Percentiles rank a stretch among this genome's conserved stretches.
Conservation (phyloP, 2,113 vertebrate genomes). For the Cheilinus undulatus region DNA sequence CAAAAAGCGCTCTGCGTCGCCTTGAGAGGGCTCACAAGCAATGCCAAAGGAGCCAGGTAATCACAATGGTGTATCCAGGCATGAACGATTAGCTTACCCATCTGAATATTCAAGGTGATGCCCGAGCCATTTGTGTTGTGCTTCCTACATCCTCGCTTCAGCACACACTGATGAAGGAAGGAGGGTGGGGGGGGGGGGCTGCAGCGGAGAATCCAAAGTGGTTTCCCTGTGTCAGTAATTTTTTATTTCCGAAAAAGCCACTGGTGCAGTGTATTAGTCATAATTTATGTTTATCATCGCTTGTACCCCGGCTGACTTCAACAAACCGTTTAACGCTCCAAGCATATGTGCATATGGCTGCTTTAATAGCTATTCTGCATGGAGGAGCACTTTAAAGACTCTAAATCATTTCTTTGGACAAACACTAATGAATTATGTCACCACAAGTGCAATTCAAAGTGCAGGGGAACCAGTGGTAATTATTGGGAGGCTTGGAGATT, state of each 20-base stretch:
- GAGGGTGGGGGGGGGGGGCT: conserved; percentile 86
- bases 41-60: conserved; percentile 94
- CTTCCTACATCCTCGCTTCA: conserved; percentile 94
- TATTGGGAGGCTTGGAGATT: conserved; percentile 68
- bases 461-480: conserved; percentile 74
- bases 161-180: conserved; percentile 89
- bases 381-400: conserved; percentile 90
- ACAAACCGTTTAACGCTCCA: conserved; percentile 98
- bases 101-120: conserved; percentile 97
- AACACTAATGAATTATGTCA: conserved; percentile 86
- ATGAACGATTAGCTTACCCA: conserved; percentile 94
- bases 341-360: conserved; percentile 91
- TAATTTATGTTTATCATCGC: conserved; percentile 99
- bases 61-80: conserved; percentile 93
- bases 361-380: conserved; percentile 99
- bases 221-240: conserved; percentile 97
- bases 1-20: conserved; percentile 46
- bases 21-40: conserved; percentile 79
- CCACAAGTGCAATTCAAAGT: conserved; percentile 74
- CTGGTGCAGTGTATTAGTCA: conserved; percentile 98
- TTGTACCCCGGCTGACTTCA: conserved; percentile 95
- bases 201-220: conserved; percentile 90
- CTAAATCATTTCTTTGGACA: conserved; percentile 85
- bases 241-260: conserved; percentile 95
- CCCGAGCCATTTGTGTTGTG: conserved; percentile 94